Evolutionary conservation across 2,888 invertebrate genomes (phyloP).

Genomic region (Noctuana brunneofusca): DNA sequence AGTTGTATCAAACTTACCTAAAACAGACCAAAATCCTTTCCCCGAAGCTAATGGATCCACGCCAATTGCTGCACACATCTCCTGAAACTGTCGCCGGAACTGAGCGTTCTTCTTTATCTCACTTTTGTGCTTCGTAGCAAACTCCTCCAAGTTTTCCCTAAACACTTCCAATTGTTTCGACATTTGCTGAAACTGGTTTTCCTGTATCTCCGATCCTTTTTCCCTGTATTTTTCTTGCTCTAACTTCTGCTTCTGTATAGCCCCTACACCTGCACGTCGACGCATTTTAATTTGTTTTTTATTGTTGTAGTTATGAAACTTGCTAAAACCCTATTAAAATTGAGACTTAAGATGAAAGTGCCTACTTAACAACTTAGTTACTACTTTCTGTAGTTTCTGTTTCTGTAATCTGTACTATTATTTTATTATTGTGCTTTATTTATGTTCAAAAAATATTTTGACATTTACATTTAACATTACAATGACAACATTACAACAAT

Average conservation of each 20-base stretch:
- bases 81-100: conserved; percentile 97
- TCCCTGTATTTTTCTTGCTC: conserved; percentile 95
- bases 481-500: too few species aligned
- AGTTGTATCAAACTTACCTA: conserved; percentile 74
- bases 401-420: too few species aligned
- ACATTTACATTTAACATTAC: too few species aligned
- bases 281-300: conserved; percentile 82
- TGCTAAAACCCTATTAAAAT: too few species aligned
- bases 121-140: conserved; percentile 96
- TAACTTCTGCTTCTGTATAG: conserved; percentile 93
- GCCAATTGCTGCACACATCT: conserved; percentile 99
- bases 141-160: conserved; percentile 95
- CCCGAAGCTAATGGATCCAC: conserved; percentile 98
- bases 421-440: too few species aligned
- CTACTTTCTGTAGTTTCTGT: too few species aligned
- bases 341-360: too few species aligned
- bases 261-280: conserved; percentile 92
- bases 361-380: too few species aligned
- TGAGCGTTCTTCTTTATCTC: conserved; percentile 97
- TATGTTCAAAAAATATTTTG: too few species aligned
- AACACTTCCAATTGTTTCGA: conserved; percentile 97
- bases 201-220: conserved; percentile 95
- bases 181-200: conserved; percentile 96
- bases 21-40: conserved; percentile 98
- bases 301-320: too few species aligned